Evolutionary conservation across 1,140 invertebrate genomes (phyloP), one percentile per base, ranked within the genome.

Genomic region (Colletes latitarsis): DNA sequence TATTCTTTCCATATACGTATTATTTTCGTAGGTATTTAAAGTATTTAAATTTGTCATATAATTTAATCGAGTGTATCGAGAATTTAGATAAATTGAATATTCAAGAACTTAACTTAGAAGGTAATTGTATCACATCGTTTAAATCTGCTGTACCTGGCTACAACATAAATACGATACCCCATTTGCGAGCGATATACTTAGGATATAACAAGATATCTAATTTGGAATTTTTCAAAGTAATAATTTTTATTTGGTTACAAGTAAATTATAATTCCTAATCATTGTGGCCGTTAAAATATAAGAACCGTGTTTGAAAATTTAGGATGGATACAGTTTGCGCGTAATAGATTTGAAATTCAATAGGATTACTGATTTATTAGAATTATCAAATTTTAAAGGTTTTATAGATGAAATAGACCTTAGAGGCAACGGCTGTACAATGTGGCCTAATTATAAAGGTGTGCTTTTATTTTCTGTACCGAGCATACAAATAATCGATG

Each of bases 401-500:
- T 82, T 77, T 9, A 77, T 91, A 66, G 71, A 82, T 43, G 85
- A 91, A 63, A 60, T 91, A 63, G 90, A 91, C 63, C 75, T 91
- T 6, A 73, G 85, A 69, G 90, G 89, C 4, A 91, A 91, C 82
- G 53, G 74, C 43, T 91, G 90, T 43, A 90, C 84, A 15, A 88
- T 89, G n/a, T 91, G 90, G 90, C 88, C 90, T n/a, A 90, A 88
- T 82, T 91, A 91, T 73, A 88, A 83, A 87, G 87, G 88, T 19
- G 81, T 88, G 21, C 14, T 91, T 46, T 66, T 91, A 72, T 88
- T 81, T 67, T 87, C 85, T 9, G 77, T 91, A 66, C 88, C 90
- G 58, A 88, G 80, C 60, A 21, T 90, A 58, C 85, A 77, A 41
- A 86, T 82, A 39, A 82, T 91, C n/a, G 90, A 91, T 73, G 86